A percentile compares a stretch with the other conserved stretches of the same genome.
Conservation (phyloP, 1,140 invertebrate genomes). For the Xylocopa sonorina region DNA sequence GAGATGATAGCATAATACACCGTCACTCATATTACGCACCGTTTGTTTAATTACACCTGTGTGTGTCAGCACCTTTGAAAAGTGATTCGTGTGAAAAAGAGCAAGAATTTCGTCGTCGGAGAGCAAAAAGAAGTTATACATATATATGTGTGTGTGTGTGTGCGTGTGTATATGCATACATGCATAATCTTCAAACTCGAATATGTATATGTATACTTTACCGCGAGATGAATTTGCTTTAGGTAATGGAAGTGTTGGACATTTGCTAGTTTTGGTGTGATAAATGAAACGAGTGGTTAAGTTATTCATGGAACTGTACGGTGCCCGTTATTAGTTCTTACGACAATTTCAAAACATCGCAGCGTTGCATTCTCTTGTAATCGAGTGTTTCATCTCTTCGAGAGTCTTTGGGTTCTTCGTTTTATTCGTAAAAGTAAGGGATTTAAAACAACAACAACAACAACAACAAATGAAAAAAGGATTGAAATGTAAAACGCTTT, state of each 20-base stretch:
- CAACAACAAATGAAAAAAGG: slow-evolving; percentile 40
- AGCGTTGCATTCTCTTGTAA: slow-evolving; percentile 44
- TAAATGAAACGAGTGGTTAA: slow-evolving; percentile 55
- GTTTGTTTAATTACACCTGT: slow-evolving; percentile 63
- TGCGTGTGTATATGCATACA: slow-evolving; percentile 49
- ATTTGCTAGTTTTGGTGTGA: slow-evolving; percentile 48
- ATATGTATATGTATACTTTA: slow-evolving; percentile 54
- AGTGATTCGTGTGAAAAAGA: slow-evolving; percentile 48
- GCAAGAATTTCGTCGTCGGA: slow-evolving; percentile 32
- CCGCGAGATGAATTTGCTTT: slow-evolving; percentile 45
- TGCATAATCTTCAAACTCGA: slow-evolving; percentile 54
- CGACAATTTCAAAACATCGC: slow-evolving; percentile 48
- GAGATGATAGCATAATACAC: slow-evolving; percentile 64
- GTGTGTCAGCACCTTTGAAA: slow-evolving; percentile 57
- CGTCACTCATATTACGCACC: slow-evolving; percentile 64
- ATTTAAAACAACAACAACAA: background rate
- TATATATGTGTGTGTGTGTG: background rate
- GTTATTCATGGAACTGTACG: slow-evolving; percentile 48
- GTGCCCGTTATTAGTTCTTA: slow-evolving; percentile 36
- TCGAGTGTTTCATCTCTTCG: slow-evolving; percentile 48
- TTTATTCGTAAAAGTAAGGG: slow-evolving; percentile 42
- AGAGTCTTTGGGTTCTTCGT: slow-evolving; percentile 29
- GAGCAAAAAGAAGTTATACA: slow-evolving; percentile 1
- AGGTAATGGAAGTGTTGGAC: slow-evolving; percentile 35
- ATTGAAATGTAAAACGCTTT: slow-evolving; percentile 75